A percentile compares a stretch with the other conserved stretches of the same genome.
phyloP scores from a whole-genome alignment of 2,888 invertebrate genomes.

The Sabatieria punctata region DNA sequence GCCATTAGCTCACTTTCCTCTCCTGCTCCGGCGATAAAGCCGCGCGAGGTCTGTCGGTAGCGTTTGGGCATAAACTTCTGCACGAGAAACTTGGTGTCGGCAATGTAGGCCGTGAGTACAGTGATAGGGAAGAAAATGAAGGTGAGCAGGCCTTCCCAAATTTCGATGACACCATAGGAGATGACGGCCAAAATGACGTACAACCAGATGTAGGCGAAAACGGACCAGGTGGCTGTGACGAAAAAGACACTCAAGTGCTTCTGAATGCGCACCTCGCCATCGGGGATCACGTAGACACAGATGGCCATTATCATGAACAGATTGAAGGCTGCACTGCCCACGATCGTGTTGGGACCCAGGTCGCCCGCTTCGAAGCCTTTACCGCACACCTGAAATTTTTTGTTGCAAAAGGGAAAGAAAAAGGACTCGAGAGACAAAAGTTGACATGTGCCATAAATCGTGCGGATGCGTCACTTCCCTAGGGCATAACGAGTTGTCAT shows the following conservation, averaged over 20 bases:
- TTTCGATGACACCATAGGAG: conserved; percentile 55
- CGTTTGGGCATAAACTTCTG: conserved; percentile 30
- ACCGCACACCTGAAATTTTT: conserved; percentile 39
- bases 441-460: too few relatives aligned
- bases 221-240: conserved; percentile 89
- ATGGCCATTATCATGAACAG: conserved; percentile 91
- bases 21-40: too few relatives aligned
- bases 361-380: conserved; percentile 89
- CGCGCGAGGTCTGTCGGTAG: conserved; percentile 27
- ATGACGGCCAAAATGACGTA: conserved; percentile 77
- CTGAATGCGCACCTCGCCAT: conserved; percentile 19
- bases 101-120: conserved; percentile 85
- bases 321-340: conserved; percentile 96
- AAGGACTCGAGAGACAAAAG: neutral
- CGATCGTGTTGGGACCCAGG: conserved; percentile 91
- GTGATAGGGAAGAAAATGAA: conserved; percentile 91
- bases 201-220: conserved; percentile 97
- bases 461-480: too few relatives aligned
- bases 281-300: conserved; percentile 47
- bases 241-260: conserved; percentile 61
- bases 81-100: conserved; percentile 49
- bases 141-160: conserved; percentile 94
- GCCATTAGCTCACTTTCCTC: too few relatives aligned
- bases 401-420: neutral
- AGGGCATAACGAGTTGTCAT: too few relatives aligned